Evolutionary conservation across 2,113 vertebrate genomes (phyloP), one percentile per base, ranked within the genome.

Genomic region (Crocuta crocuta): DNA sequence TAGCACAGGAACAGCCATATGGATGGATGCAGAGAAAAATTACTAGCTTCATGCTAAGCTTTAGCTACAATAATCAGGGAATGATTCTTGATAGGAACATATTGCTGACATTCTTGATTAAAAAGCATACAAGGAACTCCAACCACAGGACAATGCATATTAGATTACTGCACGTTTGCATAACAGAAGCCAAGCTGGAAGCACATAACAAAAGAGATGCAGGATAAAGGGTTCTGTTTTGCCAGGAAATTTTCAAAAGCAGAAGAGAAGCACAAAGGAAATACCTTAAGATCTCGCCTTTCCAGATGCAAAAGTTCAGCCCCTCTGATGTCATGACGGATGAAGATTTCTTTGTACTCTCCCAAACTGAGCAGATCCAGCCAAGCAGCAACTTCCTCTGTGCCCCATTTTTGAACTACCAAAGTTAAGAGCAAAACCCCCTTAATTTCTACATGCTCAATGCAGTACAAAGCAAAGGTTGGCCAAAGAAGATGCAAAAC

Each of bases 331-430:
- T 99, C 99, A 99, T 99, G 99, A 94, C 99, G 99, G 98, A 99
- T 99, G 99, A 99, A 99, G 99, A 99, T 99, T 99, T 99, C 99
- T 99, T 99, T 99, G 99, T 99, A 99, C 99, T 99, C 99, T 98
- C 99, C 99, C 99, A 99, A 99, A 99, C 99, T 99, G 99, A 99
- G 99, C 99, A 99, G 99, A 99, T 99, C 99, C 99, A 99, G 99
- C 99, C 99, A 99, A 99, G 99, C 98, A 99, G 99, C 99, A 99
- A 99, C 99, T 99, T 99, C 99, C 99, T 99, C 99, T 99, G 99
- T 99, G 99, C 99, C 99, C 99, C 99, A 99, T 98, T 99, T 99
- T 99, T 99, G 99, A 99, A 99, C 99, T 99, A 99, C 99, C 99
- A 99, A 99, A 99, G 99, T 99, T 99, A 99, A 99, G 99, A 99